phyloP scores from a whole-genome alignment of 1,140 invertebrate genomes.

The Drosophila navojoa region DNA sequence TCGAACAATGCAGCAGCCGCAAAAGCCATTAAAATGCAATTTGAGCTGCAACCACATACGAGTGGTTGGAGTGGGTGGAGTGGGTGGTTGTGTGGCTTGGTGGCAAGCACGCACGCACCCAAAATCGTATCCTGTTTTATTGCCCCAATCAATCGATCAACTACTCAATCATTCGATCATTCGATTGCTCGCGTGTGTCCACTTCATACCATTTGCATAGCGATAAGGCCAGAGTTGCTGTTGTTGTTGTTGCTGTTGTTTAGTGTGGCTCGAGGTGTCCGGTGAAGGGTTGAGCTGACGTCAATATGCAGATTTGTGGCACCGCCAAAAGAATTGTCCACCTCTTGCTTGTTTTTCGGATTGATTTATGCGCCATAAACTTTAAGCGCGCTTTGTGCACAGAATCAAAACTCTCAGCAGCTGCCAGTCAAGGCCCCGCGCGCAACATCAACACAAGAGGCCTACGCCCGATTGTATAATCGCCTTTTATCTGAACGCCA shows the following conservation, averaged over 20 bases:
- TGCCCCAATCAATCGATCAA: conserved; percentile 46
- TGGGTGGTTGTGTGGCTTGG: conserved; percentile 44
- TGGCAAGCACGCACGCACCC: conserved; percentile 37
- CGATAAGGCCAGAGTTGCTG: conserved; percentile 6
- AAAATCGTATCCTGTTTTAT: conserved; percentile 69
- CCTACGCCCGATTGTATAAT: conserved; percentile 50
- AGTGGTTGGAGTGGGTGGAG: conserved; percentile 45
- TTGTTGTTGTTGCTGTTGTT: neutral
- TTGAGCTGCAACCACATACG: conserved; percentile 42
- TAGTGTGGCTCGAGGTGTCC: conserved; percentile 26
- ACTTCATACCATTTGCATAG: conserved; percentile 25
- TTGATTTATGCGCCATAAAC: conserved; percentile 52
- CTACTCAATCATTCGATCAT: conserved; percentile 10
- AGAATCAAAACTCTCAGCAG: conserved; percentile 36
- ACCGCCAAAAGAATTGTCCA: conserved; percentile 43
- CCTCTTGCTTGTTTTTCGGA: conserved; percentile 13
- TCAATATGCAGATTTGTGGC: conserved; percentile 45
- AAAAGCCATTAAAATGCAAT: conserved; percentile 79
- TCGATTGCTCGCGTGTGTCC: conserved; percentile 30
- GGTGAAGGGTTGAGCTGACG: conserved; percentile 45
- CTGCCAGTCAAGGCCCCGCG: conserved; percentile 34
- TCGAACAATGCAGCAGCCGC: conserved; percentile 32
- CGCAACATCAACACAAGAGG: conserved; percentile 12
- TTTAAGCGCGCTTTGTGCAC: conserved; percentile 46
- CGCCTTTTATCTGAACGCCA: conserved; percentile 27